These are phyloP conservation scores for Cerastis rubricosa DNA, from an alignment of 2,888 invertebrate genomes.

Conservation along the genomic window DNA sequence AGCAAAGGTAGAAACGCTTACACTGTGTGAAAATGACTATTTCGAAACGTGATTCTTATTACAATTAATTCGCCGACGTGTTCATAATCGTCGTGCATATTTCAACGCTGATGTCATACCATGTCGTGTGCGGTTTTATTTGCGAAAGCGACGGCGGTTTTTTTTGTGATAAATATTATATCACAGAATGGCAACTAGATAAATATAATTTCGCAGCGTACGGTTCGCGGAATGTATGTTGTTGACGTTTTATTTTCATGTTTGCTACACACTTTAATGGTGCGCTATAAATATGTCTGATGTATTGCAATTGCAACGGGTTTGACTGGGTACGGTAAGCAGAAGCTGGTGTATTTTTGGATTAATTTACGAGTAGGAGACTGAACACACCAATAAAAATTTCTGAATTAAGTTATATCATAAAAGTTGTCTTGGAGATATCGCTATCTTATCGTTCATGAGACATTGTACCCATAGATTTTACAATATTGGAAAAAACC, in stretches of 20 bases:
- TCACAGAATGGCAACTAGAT: conserved; percentile 57
- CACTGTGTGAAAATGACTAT: conserved; percentile 74
- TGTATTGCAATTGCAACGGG: conserved; percentile 36
- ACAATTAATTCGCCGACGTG: conserved; percentile 73
- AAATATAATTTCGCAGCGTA: conserved; percentile 47
- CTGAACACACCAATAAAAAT: not conserved
- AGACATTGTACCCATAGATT: not conserved
- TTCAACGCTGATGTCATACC: conserved; percentile 77
- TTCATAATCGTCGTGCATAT: conserved; percentile 76
- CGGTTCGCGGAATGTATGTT: conserved; percentile 24
- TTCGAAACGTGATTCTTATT: conserved; percentile 77
- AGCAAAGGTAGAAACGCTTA: conserved; percentile 67
- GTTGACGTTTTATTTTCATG: conserved; percentile 50
- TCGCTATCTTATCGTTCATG: not conserved
- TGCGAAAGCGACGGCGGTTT: conserved; percentile 61
- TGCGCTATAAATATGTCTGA: conserved; percentile 35
- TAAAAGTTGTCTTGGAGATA: not conserved
- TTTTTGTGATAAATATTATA: conserved; percentile 52
- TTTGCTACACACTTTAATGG: conserved; percentile 38
- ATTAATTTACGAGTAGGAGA: conserved; percentile 4
- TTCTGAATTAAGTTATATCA: not conserved
- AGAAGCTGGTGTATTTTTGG: conserved; percentile 14
- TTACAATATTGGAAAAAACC: not conserved
- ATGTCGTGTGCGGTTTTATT: conserved; percentile 62
- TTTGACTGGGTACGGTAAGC: conserved; percentile 24